Evolutionary conservation across 2,113 vertebrate species (phyloP).

Genomic region (Cochlearius cochlearius): DNA sequence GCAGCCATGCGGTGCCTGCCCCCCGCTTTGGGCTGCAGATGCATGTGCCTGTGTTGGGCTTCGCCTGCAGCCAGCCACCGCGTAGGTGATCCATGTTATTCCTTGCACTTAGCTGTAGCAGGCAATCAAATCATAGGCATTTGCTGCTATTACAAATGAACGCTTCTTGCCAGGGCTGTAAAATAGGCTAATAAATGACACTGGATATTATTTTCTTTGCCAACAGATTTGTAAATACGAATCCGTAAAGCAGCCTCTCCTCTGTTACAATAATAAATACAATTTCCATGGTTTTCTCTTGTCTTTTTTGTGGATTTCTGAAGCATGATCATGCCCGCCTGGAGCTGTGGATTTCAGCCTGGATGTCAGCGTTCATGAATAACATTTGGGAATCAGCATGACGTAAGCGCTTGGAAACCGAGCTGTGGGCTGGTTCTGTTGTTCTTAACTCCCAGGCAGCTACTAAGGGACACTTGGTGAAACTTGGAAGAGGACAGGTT

Average conservation of each 20-base stretch:
- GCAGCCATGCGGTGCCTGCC: background rate
- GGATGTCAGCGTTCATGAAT: background rate
- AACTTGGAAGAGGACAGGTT: background rate
- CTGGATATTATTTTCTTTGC: conserved; percentile 56
- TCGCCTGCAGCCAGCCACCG: background rate
- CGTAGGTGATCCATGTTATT: fast-evolving
- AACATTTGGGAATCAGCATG: background rate
- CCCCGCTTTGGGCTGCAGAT: background rate
- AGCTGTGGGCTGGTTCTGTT: background rate
- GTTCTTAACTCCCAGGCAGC: background rate
- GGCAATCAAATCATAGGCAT: background rate
- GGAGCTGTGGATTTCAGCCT: background rate
- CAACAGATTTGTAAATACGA: conserved; percentile 50
- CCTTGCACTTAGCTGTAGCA: background rate
- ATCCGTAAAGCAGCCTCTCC: conserved; percentile 24
- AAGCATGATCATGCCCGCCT: background rate
- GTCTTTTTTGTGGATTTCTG: background rate
- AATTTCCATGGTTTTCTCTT: background rate
- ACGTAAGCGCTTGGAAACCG: background rate
- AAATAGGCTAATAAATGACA: conserved; percentile 41
- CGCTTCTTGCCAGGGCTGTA: conserved; percentile 34
- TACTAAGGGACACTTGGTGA: background rate
- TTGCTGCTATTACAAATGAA: conserved; percentile 12
- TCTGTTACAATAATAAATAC: conserved; percentile 45
- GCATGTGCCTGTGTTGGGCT: background rate